Evolutionary conservation across 2,888 invertebrate genomes (phyloP).

Genomic region (Punctoribates punctum): DNA sequence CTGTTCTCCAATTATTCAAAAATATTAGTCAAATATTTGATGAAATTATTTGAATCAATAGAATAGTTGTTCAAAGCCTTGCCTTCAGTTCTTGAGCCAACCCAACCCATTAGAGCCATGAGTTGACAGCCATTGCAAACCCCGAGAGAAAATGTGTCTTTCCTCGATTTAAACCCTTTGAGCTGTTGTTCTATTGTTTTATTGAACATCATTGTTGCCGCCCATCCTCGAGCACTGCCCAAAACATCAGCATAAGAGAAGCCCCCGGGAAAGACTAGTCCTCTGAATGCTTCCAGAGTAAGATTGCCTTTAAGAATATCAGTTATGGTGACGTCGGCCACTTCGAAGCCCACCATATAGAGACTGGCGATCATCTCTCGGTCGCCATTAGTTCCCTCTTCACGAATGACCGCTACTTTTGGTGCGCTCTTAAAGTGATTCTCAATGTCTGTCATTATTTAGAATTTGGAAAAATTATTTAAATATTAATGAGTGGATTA

Average conservation of each 20-base stretch:
- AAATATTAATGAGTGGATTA: background rate
- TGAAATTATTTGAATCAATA: background rate
- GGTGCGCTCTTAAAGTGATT: slow-evolving; percentile 51
- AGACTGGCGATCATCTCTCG: slow-evolving; percentile 90
- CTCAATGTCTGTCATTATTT: slow-evolving; percentile 38
- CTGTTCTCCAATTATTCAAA: background rate
- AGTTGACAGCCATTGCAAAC: slow-evolving; percentile 99
- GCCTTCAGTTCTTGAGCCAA: slow-evolving; percentile 56
- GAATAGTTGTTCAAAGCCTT: background rate
- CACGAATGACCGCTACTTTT: slow-evolving; percentile 85
- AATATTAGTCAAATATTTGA: background rate
- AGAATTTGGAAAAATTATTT: background rate
- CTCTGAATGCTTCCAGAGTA: slow-evolving; percentile 72
- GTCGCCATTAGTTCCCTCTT: slow-evolving; percentile 96
- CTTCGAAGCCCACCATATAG: slow-evolving; percentile 76
- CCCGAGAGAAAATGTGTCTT: slow-evolving; percentile 88
- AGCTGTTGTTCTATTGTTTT: slow-evolving; percentile 71
- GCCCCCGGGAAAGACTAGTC: slow-evolving; percentile 94
- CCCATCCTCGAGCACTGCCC: slow-evolving; percentile 93
- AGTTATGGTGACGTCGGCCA: slow-evolving; percentile 91
- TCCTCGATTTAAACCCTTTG: slow-evolving; percentile 64
- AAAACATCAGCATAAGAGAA: slow-evolving; percentile 98
- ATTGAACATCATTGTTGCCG: slow-evolving; percentile 81
- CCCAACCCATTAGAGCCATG: slow-evolving; percentile 88
- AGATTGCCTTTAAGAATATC: slow-evolving; percentile 63